Evolutionary conservation across 2,797 vertebrate species (phyloP).

Genomic region (Malacoctenus gilli): DNA sequence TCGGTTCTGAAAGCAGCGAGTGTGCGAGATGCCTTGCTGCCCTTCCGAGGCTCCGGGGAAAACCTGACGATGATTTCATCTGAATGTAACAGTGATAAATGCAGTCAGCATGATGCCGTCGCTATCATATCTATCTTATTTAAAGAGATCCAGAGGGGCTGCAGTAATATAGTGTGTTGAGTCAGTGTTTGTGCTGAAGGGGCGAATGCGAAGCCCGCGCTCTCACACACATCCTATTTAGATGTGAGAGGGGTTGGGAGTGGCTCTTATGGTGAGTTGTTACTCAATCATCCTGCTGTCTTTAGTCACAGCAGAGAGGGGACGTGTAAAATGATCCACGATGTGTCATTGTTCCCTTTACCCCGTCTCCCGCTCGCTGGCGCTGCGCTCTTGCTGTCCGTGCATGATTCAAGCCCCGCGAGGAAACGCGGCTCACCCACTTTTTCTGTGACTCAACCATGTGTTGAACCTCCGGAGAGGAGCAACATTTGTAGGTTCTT

Average conservation of each 20-base stretch:
- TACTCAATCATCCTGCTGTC: constrained; percentile 75
- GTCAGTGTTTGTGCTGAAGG: constrained; percentile 54
- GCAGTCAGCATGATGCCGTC: constrained; percentile 51
- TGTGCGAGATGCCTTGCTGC: constrained; percentile 49
- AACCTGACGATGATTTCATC: constrained; percentile 67
- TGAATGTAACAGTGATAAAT: constrained; percentile 71
- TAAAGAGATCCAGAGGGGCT: constrained; percentile 64
- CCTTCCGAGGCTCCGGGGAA: constrained; percentile 49
- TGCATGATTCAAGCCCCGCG: constrained; percentile 66
- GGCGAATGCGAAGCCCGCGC: constrained; percentile 39
- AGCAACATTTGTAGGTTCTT: constrained; percentile 39
- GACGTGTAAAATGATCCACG: constrained; percentile 71
- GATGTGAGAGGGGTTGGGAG: constrained; percentile 68
- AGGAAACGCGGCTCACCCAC: constrained; percentile 65
- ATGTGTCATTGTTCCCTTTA: constrained; percentile 78
- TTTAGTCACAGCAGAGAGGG: constrained; percentile 63
- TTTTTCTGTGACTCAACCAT: constrained; percentile 63
- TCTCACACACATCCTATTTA: constrained; percentile 41
- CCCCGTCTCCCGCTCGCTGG: constrained; percentile 51
- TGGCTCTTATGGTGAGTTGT: constrained; percentile 77
- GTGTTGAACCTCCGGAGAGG: constrained; percentile 14
- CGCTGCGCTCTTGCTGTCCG: constrained; percentile 60
- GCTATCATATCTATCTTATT: constrained; percentile 67
- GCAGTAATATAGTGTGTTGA: constrained; percentile 50
- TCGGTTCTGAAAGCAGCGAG: constrained; percentile 48